Evolutionary conservation across 37 sponge, comb jelly and placozoan genomes (phyloP).

Genomic region (Bolinopsis microptera): DNA sequence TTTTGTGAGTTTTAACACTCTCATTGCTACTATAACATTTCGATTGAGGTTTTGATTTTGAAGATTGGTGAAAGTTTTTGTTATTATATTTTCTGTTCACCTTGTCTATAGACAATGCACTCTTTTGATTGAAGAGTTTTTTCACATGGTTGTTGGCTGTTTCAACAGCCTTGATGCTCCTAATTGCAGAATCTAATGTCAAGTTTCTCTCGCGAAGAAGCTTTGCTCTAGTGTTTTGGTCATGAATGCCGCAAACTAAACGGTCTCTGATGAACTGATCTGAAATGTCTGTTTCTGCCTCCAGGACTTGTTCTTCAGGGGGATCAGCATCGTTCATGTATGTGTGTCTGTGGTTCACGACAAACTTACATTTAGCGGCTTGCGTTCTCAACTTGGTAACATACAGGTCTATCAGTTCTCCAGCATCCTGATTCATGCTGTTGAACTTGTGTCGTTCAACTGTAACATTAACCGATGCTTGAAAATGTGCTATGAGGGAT

Average conservation of each 20-base stretch:
- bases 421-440: not conserved
- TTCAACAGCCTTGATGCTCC: not conserved
- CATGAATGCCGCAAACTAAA: not conserved
- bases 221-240: not conserved
- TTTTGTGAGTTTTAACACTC: not conserved
- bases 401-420: not conserved
- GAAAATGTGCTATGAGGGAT: not conserved
- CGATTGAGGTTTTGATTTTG: not conserved
- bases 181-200: not conserved
- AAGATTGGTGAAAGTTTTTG: too few species aligned
- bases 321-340: not conserved
- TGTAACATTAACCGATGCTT: not conserved
- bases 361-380: not conserved
- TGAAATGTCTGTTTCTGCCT: not conserved
- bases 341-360: not conserved
- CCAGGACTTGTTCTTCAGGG: not conserved
- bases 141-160: not conserved
- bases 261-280: not conserved
- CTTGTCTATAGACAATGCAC: not conserved
- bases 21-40: not conserved
- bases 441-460: not conserved
- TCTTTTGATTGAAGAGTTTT: not conserved
- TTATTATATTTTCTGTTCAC: not conserved
- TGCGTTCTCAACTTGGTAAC: not conserved
- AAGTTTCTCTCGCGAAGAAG: not conserved